Percentiles rank a stretch among this genome's conserved stretches.
Conservation (phyloP, 2,797 vertebrate genomes). For the Pempheris klunzingeri region DNA sequence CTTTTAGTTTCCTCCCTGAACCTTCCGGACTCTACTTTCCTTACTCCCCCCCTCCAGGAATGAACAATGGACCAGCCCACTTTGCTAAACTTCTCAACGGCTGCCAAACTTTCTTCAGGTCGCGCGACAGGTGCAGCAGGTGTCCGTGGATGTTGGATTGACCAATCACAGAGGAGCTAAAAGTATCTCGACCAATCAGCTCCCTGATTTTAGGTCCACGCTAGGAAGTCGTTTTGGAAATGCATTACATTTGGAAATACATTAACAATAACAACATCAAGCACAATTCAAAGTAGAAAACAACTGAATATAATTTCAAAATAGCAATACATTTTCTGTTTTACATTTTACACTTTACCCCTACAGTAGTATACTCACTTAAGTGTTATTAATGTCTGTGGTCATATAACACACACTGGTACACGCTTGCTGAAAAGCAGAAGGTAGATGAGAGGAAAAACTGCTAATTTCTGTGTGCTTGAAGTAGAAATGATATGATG, state of each 20-base stretch:
- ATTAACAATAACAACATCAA: neutral
- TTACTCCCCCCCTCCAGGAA: constrained; percentile 26
- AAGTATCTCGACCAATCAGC: constrained; percentile 60
- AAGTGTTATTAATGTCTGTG: no score
- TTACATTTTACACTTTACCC: no score
- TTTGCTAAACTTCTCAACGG: constrained; percentile 51
- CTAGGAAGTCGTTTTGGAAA: neutral
- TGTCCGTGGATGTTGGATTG: neutral
- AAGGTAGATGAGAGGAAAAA: neutral
- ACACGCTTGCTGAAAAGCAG: neutral
- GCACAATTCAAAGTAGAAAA: neutral
- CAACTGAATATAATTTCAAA: no score
- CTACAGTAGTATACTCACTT: no score
- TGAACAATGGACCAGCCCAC: constrained; percentile 75
- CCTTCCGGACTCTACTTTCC: constrained; percentile 12
- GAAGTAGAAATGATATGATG: no score
- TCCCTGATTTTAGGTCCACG: neutral
- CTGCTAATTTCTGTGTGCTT: no score
- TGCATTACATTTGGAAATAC: no score
- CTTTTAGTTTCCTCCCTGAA: constrained; percentile 67
- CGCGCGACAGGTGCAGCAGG: constrained; percentile 70
- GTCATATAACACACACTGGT: no score
- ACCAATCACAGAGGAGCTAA: constrained; percentile 62
- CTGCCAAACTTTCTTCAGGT: constrained; percentile 64
- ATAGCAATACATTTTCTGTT: no score